A percentile compares a stretch with the other conserved stretches of the same genome.
phyloP scores from a whole-genome alignment of 2,888 invertebrate genomes.

The Noctua pronuba region DNA sequence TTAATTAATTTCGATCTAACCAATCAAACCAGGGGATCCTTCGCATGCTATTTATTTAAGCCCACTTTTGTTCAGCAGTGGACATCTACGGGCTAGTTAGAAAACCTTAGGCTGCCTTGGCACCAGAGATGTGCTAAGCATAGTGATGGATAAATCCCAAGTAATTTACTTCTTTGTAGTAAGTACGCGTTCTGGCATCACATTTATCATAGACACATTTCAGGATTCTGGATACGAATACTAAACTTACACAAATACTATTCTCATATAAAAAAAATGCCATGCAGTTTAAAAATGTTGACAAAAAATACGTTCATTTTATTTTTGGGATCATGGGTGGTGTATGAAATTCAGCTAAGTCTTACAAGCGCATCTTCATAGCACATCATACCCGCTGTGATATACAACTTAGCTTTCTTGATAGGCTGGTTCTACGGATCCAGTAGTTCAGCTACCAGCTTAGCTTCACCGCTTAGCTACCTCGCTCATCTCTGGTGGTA shows the following conservation, averaged over 20 bases:
- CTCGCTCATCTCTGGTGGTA: not conserved
- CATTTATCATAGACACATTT: not conserved
- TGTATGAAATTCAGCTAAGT: not conserved
- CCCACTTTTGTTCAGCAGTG: conserved; percentile 1
- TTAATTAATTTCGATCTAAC: not conserved
- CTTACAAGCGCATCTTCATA: not conserved
- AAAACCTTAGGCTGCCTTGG: conserved; percentile 2
- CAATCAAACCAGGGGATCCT: not conserved
- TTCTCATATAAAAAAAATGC: not conserved
- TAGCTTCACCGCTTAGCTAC: not conserved
- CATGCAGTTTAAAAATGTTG: not conserved
- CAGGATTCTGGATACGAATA: not conserved
- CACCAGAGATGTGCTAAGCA: not conserved
- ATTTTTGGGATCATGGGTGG: too few relatives aligned
- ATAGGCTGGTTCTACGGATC: not conserved
- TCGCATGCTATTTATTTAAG: not conserved
- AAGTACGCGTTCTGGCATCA: not conserved
- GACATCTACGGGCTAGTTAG: conserved; percentile 11
- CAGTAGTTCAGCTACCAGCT: not conserved
- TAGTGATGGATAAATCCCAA: not conserved
- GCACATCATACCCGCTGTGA: not conserved
- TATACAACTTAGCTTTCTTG: not conserved
- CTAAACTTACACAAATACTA: too few relatives aligned
- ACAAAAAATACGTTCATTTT: rapidly evolving
- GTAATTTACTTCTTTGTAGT: not conserved